Evolutionary conservation across 2,888 invertebrate species (phyloP), one percentile per base, ranked within the genome.

Genomic region (Maniola hyperantus): DNA sequence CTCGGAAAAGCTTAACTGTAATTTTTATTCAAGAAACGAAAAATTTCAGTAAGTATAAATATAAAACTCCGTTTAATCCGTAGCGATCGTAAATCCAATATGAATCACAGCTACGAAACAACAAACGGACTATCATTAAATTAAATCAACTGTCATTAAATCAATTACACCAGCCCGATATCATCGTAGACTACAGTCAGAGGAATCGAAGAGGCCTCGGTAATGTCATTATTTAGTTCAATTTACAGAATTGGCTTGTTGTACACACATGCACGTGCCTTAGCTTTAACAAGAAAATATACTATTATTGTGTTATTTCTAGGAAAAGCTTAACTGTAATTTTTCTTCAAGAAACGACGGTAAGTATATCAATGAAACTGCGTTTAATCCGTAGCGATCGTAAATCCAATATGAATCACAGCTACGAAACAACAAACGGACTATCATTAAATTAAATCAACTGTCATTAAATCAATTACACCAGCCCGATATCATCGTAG

Each of bases 221-320:
- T 70, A 72, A 89, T 83, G 83, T 86, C 83, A 87, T 91, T 89
- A 90, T 89, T 90, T 89, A 88, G 87, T 88, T 84, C 88, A 90
- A 90, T 91, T 89, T 88, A 82, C 84, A 81, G 86, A 90, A 90
- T 90, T 90, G 89, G 84, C 83, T 80, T 87, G 88, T 85, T 79
- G 82, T 82, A 81, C 80, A 80, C 73, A 74, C 81, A 80, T 91
- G 91, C 91, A 90, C 91, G 90, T 89, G 89, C 90, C 89, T 89
- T 83, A 80, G 81, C 74, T 72, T 74, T 91, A 39, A 39, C 10
- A 6, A 39, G 10, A 74, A 81, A 80, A n/a, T n/a, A n/a, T n/a
- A n/a, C n/a, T n/a, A n/a, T 36, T 6, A 7, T 8, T 36, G 8
- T 36, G 36, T n/a, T n/a, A n/a, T n/a, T n/a, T 7, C 36, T 36